Evolutionary conservation across 1,140 invertebrate species (phyloP), one percentile per base, ranked within the genome.

Genomic region (Drosophila gunungcola): DNA sequence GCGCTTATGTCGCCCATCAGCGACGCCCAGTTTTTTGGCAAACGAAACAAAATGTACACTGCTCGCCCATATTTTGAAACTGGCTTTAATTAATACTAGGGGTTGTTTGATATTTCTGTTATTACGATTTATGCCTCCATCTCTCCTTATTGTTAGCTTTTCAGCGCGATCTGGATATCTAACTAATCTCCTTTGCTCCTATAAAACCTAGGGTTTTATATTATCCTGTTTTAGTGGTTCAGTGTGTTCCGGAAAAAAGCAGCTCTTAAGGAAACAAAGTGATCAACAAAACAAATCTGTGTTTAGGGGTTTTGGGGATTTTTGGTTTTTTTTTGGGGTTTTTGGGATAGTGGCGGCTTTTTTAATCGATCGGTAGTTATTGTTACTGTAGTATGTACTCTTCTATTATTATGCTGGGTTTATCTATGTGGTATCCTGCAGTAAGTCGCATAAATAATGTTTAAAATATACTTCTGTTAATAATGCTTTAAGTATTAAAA

Each of bases 381-480:
- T 68, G 62, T 77, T 76, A 53, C 49, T 82, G 70, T 83, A 72
- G 65, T 80, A 74, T 80, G 54, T 85, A 84, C 65, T 79, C 65
- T 67, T 76, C 78, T 80, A 76, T 84, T 75, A 67, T 67, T 78
- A 81, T 65, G 63, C 61, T 80, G 72, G 64, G 55, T 80, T 80
- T 83, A 84, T 80, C 67, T 72, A 80, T 69, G 53, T 69, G 70
- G 80, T 83, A 84, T 84, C 70, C 64, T 83, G 62, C 67, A 75
- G 80, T 80, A 84, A 75, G 80, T 73, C 61, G 82, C 72, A 80
- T 83, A 81, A 86, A 86, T 86, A 78, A 86, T 84, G 69, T 88
- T 80, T 88, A 90, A 88, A 89, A 83, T 85, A 90, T 89, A 90
- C 27, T 70, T 73, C 57, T 73, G 62, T 42, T 80, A 73, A 82